A percentile compares a stretch with the other conserved stretches of the same genome.
Conservation (phyloP, 2,888 invertebrate genomes). For the Thereva nobilitata region DNA sequence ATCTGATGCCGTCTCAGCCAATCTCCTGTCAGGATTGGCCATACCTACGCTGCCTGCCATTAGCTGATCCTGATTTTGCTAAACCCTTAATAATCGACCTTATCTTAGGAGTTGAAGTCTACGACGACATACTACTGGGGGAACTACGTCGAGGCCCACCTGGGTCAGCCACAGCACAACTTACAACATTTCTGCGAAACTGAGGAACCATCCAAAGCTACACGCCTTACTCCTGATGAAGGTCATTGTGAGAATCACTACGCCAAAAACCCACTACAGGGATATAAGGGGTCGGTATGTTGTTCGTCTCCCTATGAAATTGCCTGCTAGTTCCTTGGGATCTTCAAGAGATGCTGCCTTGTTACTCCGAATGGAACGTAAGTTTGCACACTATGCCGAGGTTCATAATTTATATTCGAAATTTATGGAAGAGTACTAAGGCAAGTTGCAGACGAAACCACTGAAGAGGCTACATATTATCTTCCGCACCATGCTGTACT, state of each 20-base stretch:
- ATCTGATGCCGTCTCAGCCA: background rate
- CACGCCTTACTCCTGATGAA: background rate
- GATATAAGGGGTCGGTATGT: no score
- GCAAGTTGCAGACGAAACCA: background rate
- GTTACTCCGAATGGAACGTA: background rate
- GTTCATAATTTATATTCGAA: background rate
- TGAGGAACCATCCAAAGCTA: no score
- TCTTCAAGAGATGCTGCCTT: background rate
- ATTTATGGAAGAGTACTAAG: background rate
- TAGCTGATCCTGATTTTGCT: background rate
- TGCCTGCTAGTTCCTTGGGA: no score
- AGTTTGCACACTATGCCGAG: background rate
- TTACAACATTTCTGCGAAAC: background rate
- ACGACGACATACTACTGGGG: background rate
- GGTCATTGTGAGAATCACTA: no score
- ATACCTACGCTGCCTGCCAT: background rate
- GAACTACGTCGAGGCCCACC: background rate
- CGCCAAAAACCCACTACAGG: no score
- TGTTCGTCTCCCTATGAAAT: no score
- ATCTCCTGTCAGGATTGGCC: no score
- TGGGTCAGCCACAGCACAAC: background rate
- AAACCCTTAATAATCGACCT: background rate
- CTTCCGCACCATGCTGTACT: background rate
- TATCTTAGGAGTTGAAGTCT: background rate
- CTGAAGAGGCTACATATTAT: no score